Conservation (phyloP, 2,888 invertebrate species). For the Aphodius granarius region DNA sequence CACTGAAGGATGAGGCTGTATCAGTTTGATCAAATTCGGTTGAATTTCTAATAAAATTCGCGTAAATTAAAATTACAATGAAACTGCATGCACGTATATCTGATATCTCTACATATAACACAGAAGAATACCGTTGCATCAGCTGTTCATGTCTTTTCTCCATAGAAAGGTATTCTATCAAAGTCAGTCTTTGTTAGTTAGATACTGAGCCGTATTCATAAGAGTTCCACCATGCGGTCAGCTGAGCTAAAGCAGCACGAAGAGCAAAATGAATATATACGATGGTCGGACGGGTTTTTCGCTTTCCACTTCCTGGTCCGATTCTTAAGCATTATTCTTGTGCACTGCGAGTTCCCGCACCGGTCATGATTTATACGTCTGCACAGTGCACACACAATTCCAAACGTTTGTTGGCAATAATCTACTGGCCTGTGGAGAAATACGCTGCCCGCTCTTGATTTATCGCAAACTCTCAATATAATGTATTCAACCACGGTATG, state of each 20-base stretch:
- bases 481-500: constrained; percentile 1
- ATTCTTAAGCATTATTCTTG: constrained; percentile 14
- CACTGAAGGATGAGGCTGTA: too few species aligned
- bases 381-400: not conserved
- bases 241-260: not conserved
- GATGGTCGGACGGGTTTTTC: constrained; percentile 4
- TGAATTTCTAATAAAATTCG: too few species aligned
- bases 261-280: constrained; percentile 1
- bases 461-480: constrained; percentile 1
- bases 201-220: not conserved
- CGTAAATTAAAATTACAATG: too few species aligned
- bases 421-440: constrained; percentile 11
- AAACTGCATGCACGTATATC: too few species aligned
- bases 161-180: not conserved
- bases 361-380: constrained; percentile 2
- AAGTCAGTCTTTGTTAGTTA: constrained; percentile 6
- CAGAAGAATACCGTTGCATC: not conserved
- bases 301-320: constrained; percentile 12
- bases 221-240: not conserved
- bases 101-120: too few species aligned
- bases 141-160: not conserved
- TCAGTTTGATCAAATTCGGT: too few species aligned
- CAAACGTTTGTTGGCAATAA: not conserved
- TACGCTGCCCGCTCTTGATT: constrained; percentile 11
- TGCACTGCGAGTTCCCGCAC: not conserved